Evolutionary conservation across 2,888 invertebrate genomes (phyloP).

Genomic region (Villa cingulata): DNA sequence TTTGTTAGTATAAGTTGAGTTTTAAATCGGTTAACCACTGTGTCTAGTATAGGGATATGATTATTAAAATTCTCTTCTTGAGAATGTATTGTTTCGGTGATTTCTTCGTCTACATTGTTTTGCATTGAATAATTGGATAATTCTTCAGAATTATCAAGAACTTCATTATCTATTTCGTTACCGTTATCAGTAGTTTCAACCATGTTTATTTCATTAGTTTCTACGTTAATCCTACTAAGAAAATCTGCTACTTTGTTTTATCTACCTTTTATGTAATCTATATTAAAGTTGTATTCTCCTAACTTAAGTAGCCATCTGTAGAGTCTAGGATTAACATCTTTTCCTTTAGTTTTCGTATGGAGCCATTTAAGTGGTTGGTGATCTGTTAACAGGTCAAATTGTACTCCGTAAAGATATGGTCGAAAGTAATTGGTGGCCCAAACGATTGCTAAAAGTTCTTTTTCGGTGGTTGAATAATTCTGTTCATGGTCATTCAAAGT

Average conservation of each 20-base stretch:
- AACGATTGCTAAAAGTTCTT: constrained; percentile 5
- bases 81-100: constrained; percentile 2
- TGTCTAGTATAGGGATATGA: constrained; percentile 3
- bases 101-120: background rate
- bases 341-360: background rate
- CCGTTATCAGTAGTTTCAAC: too few relatives aligned
- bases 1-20: background rate
- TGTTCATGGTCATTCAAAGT: constrained; percentile 2
- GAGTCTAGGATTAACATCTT: constrained; percentile 1
- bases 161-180: background rate
- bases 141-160: background rate
- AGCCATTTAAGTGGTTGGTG: background rate
- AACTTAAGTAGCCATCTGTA: background rate
- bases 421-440: constrained; percentile 7
- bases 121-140: background rate
- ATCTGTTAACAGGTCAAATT: background rate
- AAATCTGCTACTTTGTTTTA: constrained; percentile 4
- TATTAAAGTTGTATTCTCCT: constrained; percentile 6
- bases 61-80: constrained; percentile 4
- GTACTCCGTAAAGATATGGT: constrained; percentile 1
- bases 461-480: constrained; percentile 4
- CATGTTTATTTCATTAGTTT: background rate
- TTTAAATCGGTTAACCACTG: constrained; percentile 4
- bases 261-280: constrained; percentile 4
- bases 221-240: constrained; percentile 1